Base-by-base conservation (phyloP, 2,888 invertebrate species). In the Drosophila gaucha region DNA sequence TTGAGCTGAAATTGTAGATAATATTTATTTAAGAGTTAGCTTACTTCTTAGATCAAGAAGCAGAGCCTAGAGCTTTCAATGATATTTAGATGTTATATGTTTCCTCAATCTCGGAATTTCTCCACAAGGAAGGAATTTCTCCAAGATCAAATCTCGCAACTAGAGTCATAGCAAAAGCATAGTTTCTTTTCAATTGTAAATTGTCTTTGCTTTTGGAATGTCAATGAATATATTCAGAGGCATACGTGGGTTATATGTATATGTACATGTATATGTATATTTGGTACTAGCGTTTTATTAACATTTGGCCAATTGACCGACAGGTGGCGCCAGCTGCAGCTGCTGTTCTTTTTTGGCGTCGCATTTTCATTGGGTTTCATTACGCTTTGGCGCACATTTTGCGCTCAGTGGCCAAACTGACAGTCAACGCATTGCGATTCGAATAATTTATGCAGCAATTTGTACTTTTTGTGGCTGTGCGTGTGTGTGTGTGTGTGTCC, bases 401-500 rank as follows among this genome's bases (percentile, higher is more conserved):
- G 59, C 52, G 75, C 67, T 73, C 72, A 60, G 62, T 73, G 73
- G 69, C 59, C 73, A 77, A 55, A 74, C 73, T 79, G 82, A 86
- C 86, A 86, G 80, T 69, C 78, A 85, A 80, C 83, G 83, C 82
- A 82, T 79, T 85, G 82, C 82, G 75, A 69, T 70, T 69, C 65
- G 47, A 67, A 75, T 82, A 85, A 82, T 75, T 79, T 85, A 85
- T 86, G 80, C 83, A 83, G 66, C 79, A 76, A 79, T 77, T 73
- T 73, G 74, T 74, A 46, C 52, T 69, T 46, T 74, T 46, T 46
- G 46, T 59, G 39, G 41, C 43, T 49, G 24, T 52, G 43, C 35
- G 38, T 26, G 8, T 12, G 16, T 9, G 28, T 16, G 20, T 33
- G 4, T 31, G 20, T n/a, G 28, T 24, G n/a, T 10, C 18, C 31